These are phyloP conservation scores for Sceloporus tristichus DNA, from an alignment of 2,113 vertebrate species.

Conservation along the genomic window DNA sequence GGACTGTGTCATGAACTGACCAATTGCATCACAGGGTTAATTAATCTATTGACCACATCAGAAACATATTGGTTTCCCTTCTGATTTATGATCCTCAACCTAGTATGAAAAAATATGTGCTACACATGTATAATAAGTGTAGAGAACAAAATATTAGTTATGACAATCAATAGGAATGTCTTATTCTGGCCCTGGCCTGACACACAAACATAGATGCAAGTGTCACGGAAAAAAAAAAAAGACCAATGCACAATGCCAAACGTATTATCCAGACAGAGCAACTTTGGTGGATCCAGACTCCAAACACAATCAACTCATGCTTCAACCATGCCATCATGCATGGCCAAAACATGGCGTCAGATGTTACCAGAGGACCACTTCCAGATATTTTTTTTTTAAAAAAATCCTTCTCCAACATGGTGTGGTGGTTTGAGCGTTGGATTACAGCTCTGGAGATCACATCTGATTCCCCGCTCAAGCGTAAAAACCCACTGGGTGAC, in stretches of 20 bases:
- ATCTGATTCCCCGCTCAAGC: too few relatives aligned
- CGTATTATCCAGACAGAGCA: too few relatives aligned
- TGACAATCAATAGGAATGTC: neutral
- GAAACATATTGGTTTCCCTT: neutral
- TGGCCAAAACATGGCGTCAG: too few relatives aligned
- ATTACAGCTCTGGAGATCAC: too few relatives aligned
- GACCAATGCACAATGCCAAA: neutral
- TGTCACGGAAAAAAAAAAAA: neutral
- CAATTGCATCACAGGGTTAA: neutral
- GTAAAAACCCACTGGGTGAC: too few relatives aligned
- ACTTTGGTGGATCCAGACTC: neutral
- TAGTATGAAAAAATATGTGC: neutral
- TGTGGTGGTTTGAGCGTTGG: too few relatives aligned
- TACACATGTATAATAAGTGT: too few relatives aligned
- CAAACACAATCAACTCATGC: too few relatives aligned
- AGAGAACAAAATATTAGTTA: neutral
- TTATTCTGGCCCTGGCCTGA: neutral
- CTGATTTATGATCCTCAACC: neutral
- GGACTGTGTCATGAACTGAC: neutral
- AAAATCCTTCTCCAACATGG: too few relatives aligned
- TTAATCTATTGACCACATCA: constrained; percentile 16
- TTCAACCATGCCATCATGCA: too few relatives aligned
- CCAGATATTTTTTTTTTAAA: neutral
- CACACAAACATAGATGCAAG: neutral
- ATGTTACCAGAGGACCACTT: neutral